A percentile compares a stretch with the other conserved stretches of the same genome.
Evolutionary conservation across 2,113 vertebrate species (phyloP).

Genomic region (Cyprinodon tularosa): DNA sequence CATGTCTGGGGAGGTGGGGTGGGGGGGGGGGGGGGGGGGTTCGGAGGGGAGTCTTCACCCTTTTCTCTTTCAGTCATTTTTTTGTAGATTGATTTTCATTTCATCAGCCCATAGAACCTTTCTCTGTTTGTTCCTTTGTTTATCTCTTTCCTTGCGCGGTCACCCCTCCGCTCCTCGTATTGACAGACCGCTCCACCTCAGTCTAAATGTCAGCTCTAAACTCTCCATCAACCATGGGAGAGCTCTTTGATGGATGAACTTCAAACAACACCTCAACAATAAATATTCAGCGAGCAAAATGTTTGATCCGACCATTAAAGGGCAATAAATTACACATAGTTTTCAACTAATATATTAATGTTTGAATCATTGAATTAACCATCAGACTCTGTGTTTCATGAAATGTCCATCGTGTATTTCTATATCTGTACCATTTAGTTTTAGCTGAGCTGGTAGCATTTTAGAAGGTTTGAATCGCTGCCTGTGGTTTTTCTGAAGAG

Average conservation of each 20-base stretch:
- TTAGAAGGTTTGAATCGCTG: no score
- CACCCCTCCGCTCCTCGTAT: constrained; percentile 11
- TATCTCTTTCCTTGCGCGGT: constrained; percentile 5
- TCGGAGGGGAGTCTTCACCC: not conserved
- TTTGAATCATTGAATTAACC: not conserved
- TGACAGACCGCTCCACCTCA: constrained; percentile 6
- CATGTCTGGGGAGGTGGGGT: not conserved
- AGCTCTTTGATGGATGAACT: constrained; percentile 17
- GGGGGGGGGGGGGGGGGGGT: no score
- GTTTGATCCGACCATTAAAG: constrained; percentile 4
- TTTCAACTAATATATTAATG: not conserved
- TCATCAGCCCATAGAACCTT: not conserved
- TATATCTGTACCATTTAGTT: not conserved
- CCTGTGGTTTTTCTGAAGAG: no score
- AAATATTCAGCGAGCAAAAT: constrained; percentile 1
- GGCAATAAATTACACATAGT: constrained; percentile 8
- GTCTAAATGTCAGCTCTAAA: constrained; percentile 22
- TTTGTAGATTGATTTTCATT: constrained; percentile 6
- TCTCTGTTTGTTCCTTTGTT: constrained; percentile 4
- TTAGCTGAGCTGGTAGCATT: not conserved
- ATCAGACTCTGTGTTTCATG: not conserved
- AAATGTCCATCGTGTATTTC: not conserved
- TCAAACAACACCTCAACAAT: constrained; percentile 5
- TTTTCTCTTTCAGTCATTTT: constrained; percentile 2
- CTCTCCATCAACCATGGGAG: constrained; percentile 4